Evolutionary conservation across 2,113 vertebrate genomes (phyloP), one percentile per base, ranked within the genome.

Genomic region (Petrocephalus microphthalmus): DNA sequence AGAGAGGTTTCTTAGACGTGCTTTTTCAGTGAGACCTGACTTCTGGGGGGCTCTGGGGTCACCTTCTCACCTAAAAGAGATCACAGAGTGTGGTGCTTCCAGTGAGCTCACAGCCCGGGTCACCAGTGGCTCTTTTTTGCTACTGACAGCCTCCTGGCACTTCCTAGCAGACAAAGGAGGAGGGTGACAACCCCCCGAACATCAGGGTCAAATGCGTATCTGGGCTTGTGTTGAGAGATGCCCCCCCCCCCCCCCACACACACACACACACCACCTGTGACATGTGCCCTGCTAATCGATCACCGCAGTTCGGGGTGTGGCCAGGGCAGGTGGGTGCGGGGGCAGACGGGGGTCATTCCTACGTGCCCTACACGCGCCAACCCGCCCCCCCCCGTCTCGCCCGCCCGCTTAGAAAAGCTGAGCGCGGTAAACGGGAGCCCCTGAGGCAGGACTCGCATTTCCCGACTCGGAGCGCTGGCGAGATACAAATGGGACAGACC

Each of bases 401-500:
- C 67, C 85, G 83, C 85, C 88, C 20, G 83, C 90, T 88, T 88
- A 87, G 88, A 90, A 91, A 90, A 92, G 90, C 90, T 88, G 89
- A 90, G 90, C 87, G 91, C 54, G 88, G 89, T 90, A 86, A 91
- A 91, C 85, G 85, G 85, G 89, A 84, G 90, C 89, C 92, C 92
- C 92, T 87, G 90, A 92, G 92, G 92, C 92, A 91, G 90, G 91
- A 89, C 90, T 91, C 87, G 90, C 90, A 89, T 90, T 90, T 90
- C 88, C 89, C 89, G 86, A 89, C 87, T 90, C 87, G 67, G 74
- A 89, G 89, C 87, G 4, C 89, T 88, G 87, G 88, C 6, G 33
- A 90, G 91, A 92, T 91, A 93, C 91, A 92, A 92, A 94, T 93
- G 78, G 87, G 93, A 93, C 92, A 93, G 92, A 88, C 88, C 57